phyloP scores from a whole-genome alignment of 2,113 vertebrate species.

The Columba livia region DNA sequence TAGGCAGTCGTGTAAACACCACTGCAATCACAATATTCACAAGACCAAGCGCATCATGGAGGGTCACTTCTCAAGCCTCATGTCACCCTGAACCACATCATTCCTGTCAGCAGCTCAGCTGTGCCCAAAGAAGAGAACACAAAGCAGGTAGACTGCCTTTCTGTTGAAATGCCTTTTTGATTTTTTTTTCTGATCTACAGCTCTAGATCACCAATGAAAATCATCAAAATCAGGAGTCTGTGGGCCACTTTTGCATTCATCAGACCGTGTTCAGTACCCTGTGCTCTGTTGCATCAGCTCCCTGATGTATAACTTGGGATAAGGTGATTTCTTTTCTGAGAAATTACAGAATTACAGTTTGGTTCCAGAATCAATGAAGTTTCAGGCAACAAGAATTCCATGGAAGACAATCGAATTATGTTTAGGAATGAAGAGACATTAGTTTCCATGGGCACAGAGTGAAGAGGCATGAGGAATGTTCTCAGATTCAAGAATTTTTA shows the following conservation, averaged over 20 bases:
- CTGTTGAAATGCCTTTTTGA: not conserved
- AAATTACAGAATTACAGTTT: not conserved
- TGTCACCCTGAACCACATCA: not conserved
- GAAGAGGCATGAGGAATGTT: not conserved
- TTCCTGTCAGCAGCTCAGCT: not conserved
- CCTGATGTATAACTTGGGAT: not conserved
- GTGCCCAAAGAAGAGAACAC: not conserved
- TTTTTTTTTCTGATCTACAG: not conserved
- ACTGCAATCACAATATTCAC: accelerated
- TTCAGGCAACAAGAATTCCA: not conserved
- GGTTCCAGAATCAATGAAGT: not conserved
- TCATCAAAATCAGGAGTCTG: not conserved
- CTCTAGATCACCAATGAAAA: not conserved
- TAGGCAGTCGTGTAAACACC: not conserved
- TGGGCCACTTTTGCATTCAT: not conserved
- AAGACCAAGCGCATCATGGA: not conserved
- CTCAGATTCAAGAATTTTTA: not conserved
- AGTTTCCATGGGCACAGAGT: not conserved
- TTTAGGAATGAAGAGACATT: not conserved
- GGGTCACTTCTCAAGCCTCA: not conserved
- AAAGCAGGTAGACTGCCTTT: not conserved
- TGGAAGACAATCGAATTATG: not conserved
- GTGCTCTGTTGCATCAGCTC: not conserved
- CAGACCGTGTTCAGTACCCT: not conserved
- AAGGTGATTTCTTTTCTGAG: not conserved